Base-by-base conservation (phyloP, 2,797 vertebrate species). In the Tachyglossus aculeatus region DNA sequence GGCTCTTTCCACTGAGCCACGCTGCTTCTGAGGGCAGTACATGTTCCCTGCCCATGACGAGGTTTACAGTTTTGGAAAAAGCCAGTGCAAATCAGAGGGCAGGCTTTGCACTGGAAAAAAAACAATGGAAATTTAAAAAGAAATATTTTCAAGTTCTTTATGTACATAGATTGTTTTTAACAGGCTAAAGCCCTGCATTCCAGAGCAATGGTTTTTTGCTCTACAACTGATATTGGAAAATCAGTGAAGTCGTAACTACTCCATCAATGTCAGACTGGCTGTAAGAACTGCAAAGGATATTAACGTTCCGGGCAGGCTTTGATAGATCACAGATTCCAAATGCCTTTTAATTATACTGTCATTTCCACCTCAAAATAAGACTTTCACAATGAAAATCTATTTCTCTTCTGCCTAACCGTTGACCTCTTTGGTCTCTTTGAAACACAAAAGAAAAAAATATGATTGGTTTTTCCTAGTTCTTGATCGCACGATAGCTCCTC, bases 271-370 rank as follows among this genome's bases (percentile, higher is more conserved):
- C 66, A 6, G 2, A 47, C 48, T 65, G 43, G 56, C 14, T 52
- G 44, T 41, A 70, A n/a, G 31, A 47, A 36, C 47, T 34, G n/a
- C 43, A 11, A 60, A 64, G 34, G 41, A 34, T 40, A 27, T 63
- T 72, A 39, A 12, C 71, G 38, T 47, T n/a, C 55, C 56, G 52
- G 43, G 29, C 53, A 40, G 39, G 14, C 66, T 58, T 57, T 55
- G 41, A 21, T 48, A n/a, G 40, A 44, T 72, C 45, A 41, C 47
- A 45, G 71, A 21, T 71, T 65, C 69, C 45, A 67, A 61, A 21
- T 65, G 31, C 37, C 78, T 24, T 56, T 62, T 81, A 59, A 62
- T 57, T 66, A 73, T 32, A 53, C 27, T 73, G 44, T 66, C 58
- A 13, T 57, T 68, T 12, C 47, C 59, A 50, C 37, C 66, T 52